Evolutionary conservation across 1,140 invertebrate species (phyloP), one percentile per base, ranked within the genome.

Genomic region (Triops cancriformis): DNA sequence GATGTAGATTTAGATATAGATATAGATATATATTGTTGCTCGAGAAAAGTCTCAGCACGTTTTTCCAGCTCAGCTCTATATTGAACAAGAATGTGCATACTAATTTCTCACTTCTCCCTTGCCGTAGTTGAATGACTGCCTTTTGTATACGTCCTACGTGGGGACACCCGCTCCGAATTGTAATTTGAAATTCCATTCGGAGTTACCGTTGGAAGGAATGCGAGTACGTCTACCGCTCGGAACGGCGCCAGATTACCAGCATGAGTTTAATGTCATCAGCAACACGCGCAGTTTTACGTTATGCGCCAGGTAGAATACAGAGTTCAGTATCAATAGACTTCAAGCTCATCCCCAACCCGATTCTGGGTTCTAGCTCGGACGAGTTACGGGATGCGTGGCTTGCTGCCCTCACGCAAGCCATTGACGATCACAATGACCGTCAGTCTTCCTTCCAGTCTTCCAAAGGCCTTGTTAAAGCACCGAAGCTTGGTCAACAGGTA

Each of bases 351-450:
- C n/a, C 18, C 43, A 76, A 37, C 76, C 26, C 73, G 75, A 74
- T 74, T 77, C 14, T 78, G 77, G 26, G 18, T 75, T 64, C 5
- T 23, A 64, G 88, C 31, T 85, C 87, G 72, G 83, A 84, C 1
- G 82, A 86, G 73, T 91, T 92, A 80, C 87, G 90, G 79, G 86
- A 89, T 77, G 87, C 88, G n/a, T 93, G 91, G 91, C 82, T 92
- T 26, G 83, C 87, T 64, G 88, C 87, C 1, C 80, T 93, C 23
- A 86, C 87, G n/a, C 84, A 87, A 77, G 89, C 91, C 0, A 91
- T 92, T 78, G 83, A 87, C 41, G 88, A 89, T 78, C 87, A 89
- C 80, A 85, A 82, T 72, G 81, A 85, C 80, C 87, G 86, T 79
- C 84, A 87, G 74, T 85, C 14, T 31, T 73, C 77, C 74, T 45